Conservation (phyloP, 1,140 invertebrate species). For the Macrosteles quadrilineatus region DNA sequence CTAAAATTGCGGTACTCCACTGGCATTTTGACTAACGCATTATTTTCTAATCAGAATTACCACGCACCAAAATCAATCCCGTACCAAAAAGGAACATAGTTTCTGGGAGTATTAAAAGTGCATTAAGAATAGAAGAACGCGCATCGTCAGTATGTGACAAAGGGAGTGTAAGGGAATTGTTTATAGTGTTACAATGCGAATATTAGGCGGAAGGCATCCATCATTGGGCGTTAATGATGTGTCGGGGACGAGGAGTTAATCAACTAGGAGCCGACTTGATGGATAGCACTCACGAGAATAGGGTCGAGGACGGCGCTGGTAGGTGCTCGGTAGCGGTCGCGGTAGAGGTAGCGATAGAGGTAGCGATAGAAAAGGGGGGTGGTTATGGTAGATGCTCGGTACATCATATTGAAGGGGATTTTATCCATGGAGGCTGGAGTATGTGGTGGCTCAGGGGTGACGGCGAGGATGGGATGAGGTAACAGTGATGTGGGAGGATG, state of each 20-base stretch:
- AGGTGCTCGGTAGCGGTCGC: neutral
- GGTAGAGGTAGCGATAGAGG: too few species aligned
- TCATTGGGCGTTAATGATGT: slow-evolving; percentile 22
- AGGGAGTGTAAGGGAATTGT: slow-evolving; percentile 11
- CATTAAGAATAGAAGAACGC: slow-evolving; percentile 28
- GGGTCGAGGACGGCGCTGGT: neutral
- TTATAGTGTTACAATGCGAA: slow-evolving; percentile 29
- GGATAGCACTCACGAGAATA: neutral
- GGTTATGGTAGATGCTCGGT: too few species aligned
- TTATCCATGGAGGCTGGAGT: too few species aligned
- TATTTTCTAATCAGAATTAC: slow-evolving; percentile 20
- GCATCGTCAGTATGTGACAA: slow-evolving; percentile 24
- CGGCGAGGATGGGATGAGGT: too few species aligned
- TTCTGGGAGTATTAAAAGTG: slow-evolving; percentile 29
- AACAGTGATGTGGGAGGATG: too few species aligned
- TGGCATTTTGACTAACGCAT: slow-evolving; percentile 5
- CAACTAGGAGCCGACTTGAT: slow-evolving; percentile 14
- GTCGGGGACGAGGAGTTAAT: slow-evolving; percentile 24
- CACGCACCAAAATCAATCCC: slow-evolving; percentile 16
- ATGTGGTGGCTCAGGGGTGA: too few species aligned
- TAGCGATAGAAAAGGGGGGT: too few species aligned
- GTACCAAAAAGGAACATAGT: neutral
- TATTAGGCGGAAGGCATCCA: slow-evolving; percentile 28
- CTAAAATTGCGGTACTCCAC: too few species aligned
- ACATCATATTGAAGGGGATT: too few species aligned